These are phyloP conservation scores for Zonitis immaculata DNA, from an alignment of 2,888 invertebrate species.

Conservation along the genomic window DNA sequence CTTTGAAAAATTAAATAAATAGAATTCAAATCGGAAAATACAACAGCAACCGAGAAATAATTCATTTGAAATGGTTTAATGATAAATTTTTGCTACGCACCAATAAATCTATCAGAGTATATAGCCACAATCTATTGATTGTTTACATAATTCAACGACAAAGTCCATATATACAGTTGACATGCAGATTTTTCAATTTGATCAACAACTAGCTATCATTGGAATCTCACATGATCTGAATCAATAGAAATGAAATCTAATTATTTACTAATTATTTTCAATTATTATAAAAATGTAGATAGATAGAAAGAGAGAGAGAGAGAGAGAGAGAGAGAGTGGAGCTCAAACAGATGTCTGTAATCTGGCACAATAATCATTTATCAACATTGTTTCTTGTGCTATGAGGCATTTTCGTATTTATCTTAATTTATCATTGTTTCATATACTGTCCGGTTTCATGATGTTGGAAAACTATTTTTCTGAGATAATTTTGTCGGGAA, in stretches of 20 bases:
- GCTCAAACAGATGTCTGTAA: not conserved
- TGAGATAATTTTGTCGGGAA: not conserved
- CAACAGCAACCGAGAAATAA: too few relatives aligned
- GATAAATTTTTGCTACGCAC: too few relatives aligned
- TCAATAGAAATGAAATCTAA: too few relatives aligned
- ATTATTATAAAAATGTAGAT: too few relatives aligned
- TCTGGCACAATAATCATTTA: not conserved
- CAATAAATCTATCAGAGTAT: constrained; percentile 27
- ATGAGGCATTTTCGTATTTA: constrained; percentile 9
- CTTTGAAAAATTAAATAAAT: too few relatives aligned
- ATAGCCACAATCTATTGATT: constrained; percentile 23
- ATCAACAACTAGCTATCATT: constrained; percentile 21
- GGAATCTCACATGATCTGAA: constrained; percentile 18
- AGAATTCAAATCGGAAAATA: too few relatives aligned
- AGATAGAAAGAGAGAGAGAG: too few relatives aligned
- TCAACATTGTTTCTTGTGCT: not conserved
- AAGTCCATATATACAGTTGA: constrained; percentile 21
- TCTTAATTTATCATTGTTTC: constrained; percentile 28
- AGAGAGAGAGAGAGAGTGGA: too few relatives aligned
- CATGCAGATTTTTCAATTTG: constrained; percentile 22
- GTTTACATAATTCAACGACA: constrained; percentile 27
- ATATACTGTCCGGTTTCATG: not conserved
- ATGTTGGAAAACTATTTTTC: not conserved
- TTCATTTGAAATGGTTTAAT: too few relatives aligned
- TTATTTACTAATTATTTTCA: too few relatives aligned